A percentile compares a stretch with the other conserved stretches of the same genome.
phyloP scores from a whole-genome alignment of 2,797 vertebrate species.

The Leontocebus nigricollis region DNA sequence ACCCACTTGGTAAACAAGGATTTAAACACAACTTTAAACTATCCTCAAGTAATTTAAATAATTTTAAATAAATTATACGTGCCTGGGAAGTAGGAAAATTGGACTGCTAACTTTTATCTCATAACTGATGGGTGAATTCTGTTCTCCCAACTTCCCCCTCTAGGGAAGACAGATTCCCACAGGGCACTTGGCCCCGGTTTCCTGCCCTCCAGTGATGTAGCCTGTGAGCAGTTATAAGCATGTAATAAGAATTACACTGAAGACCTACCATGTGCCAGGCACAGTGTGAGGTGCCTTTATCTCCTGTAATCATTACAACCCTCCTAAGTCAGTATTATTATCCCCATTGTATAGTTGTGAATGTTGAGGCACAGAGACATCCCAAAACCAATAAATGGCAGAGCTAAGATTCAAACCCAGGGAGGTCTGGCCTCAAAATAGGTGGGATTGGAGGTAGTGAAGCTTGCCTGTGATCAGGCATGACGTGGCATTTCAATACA shows the following conservation, averaged over 20 bases:
- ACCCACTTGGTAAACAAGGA: background rate
- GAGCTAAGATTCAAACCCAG: background rate
- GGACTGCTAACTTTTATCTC: background rate
- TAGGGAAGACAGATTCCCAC: background rate
- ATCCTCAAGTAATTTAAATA: background rate
- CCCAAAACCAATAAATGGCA: background rate
- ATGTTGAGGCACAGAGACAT: background rate
- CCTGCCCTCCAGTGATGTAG: background rate
- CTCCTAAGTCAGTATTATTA: background rate
- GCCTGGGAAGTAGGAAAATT: background rate
- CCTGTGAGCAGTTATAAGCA: background rate
- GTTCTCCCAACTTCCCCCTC: background rate
- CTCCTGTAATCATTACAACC: background rate
- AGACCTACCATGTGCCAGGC: background rate
- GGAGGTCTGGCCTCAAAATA: background rate
- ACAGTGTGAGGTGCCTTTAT: background rate
- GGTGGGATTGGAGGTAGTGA: background rate
- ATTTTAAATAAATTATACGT: background rate
- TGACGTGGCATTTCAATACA: background rate
- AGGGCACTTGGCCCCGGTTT: rapidly evolving
- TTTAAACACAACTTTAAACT: background rate
- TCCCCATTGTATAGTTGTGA: background rate
- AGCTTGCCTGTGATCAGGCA: rapidly evolving
- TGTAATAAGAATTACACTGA: background rate
- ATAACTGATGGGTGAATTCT: background rate